Evolutionary conservation across 2,888 invertebrate species (phyloP), one percentile per base, ranked within the genome.

Genomic region (Drosophila austrosaltans): DNA sequence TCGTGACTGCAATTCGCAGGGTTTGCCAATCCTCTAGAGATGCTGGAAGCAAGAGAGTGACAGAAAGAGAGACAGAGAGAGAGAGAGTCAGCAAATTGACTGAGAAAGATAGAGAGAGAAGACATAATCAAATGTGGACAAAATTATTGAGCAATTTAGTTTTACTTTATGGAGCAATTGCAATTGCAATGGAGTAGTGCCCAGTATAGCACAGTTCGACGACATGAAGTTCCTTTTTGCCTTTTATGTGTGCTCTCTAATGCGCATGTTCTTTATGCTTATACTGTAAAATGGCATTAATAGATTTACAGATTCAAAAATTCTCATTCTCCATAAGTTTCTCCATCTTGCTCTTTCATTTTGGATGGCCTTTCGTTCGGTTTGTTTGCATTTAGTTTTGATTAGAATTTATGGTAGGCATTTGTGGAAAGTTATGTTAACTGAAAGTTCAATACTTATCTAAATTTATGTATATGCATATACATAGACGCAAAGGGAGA

Each of bases 71-170:
- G 40, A 30, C n/a, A 22, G 22, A 1, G 30, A 1, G 39, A 16
- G 25, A 48, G 48, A 54, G 30, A 36, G 8, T 8, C 36, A 1
- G 8, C 42, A 63, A 30, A 58, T 6, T 28, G 42, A 48, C 58
- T 25, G 44, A 48, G 44, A 48, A 12, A 48, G 48, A 25, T 1
- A 10, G 22, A 7, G 25, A 48, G 22, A 6, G 79, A 82, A 86
- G 85, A 86, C 86, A 87, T 87, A 83, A 87, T 87, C 86, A 88
- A 87, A 82, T 87, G 88, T 85, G 82, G 83, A 89, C 90, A 87
- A 90, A 90, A 90, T 90, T 90, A 90, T 90, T 90, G 89, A 89
- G 89, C 90, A 89, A 90, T 90, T 90, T 89, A 77, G 81, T 86
- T 89, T 89, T 86, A 90, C 78, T 90, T 90, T 90, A 90, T 89